A percentile compares a stretch with the other conserved stretches of the same genome.
phyloP scores from a whole-genome alignment of 2,888 invertebrate genomes.

The Chromoteleia sp. region DNA sequence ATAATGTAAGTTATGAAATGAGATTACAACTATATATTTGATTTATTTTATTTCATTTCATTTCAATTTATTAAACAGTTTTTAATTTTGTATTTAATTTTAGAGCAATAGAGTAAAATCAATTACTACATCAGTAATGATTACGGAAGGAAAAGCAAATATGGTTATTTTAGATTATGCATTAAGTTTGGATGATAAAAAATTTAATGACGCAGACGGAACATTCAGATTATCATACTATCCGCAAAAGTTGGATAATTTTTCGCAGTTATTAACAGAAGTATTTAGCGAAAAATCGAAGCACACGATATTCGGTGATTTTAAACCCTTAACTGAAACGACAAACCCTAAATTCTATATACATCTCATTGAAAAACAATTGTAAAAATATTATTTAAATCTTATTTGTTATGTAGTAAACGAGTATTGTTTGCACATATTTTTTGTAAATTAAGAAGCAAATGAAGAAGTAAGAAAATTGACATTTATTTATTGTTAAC shows the following conservation, averaged over 20 bases:
- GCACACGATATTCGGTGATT: slow-evolving; percentile 93
- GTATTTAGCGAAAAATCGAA: slow-evolving; percentile 88
- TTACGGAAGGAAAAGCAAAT: slow-evolving; percentile 90
- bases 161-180: slow-evolving; percentile 93
- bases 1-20: background rate
- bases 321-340: slow-evolving; percentile 88
- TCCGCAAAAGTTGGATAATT: slow-evolving; percentile 91
- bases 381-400: too few species aligned
- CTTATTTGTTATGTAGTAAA: too few species aligned
- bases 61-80: background rate
- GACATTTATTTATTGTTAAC: too few species aligned
- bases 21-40: too few species aligned
- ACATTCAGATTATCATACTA: slow-evolving; percentile 95
- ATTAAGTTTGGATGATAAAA: slow-evolving; percentile 85
- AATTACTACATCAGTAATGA: slow-evolving; percentile 93
- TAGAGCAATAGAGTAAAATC: slow-evolving; percentile 93
- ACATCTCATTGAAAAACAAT: slow-evolving; percentile 90
- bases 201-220: slow-evolving; percentile 78
- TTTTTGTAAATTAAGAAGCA: too few species aligned
- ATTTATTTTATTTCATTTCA: background rate
- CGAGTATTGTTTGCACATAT: too few species aligned
- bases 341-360: slow-evolving; percentile 93
- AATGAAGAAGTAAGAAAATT: too few species aligned
- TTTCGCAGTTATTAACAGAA: slow-evolving; percentile 89
- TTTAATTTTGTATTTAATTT: slow-evolving; percentile 66